A percentile compares a stretch with the other conserved stretches of the same genome.
phyloP scores from a whole-genome alignment of 1,140 invertebrate genomes.

The Macrotrachela quadricornifera region DNA sequence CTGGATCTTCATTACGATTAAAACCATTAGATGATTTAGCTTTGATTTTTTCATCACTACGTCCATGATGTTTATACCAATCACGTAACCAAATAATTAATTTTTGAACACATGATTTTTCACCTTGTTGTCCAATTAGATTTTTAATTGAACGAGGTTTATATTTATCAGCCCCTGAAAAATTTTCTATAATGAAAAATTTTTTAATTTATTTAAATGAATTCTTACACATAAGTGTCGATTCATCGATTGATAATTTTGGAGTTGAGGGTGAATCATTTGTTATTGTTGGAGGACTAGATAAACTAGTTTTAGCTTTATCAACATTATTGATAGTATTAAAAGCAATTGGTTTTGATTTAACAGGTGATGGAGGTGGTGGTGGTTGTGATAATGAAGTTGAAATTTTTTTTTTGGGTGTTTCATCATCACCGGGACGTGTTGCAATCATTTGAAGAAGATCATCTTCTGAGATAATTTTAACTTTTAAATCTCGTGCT shows the following conservation, averaged over 20 bases:
- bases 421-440: constrained; percentile 14
- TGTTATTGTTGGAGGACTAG: too few relatives aligned
- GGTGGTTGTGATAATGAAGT: too few relatives aligned
- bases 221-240: too few relatives aligned
- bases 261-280: too few relatives aligned
- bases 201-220: too few relatives aligned
- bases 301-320: too few relatives aligned
- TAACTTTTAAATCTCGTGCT: constrained; percentile 16
- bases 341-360: too few relatives aligned
- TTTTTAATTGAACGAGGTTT: constrained; percentile 62
- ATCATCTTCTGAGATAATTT: constrained; percentile 52
- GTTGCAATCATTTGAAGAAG: constrained; percentile 53
- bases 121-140: constrained; percentile 74
- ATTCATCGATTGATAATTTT: too few relatives aligned
- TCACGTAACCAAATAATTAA: constrained; percentile 59
- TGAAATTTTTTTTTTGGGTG: too few relatives aligned
- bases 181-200: too few relatives aligned
- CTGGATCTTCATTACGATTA: constrained; percentile 46
- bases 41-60: not conserved
- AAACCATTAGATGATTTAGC: not conserved
- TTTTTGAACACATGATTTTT: constrained; percentile 74
- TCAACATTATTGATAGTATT: too few relatives aligned
- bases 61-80: constrained; percentile 44
- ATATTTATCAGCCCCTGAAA: constrained; percentile 72
- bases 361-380: too few relatives aligned